Base-by-base conservation (phyloP, 1,140 invertebrate genomes). In the Pteromalus puparum region DNA sequence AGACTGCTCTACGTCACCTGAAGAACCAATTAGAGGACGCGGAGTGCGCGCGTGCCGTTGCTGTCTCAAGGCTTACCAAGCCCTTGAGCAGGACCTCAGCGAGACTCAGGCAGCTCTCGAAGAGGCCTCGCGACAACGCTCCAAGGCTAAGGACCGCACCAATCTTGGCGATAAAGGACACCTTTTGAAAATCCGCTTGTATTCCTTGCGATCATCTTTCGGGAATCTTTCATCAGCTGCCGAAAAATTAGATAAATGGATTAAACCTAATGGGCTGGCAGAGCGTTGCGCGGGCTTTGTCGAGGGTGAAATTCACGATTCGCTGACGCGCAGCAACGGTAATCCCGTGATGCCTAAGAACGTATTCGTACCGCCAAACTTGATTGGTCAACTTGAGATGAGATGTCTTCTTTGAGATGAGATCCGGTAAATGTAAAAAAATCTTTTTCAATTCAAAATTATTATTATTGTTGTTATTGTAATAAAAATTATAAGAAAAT, bases 21-120 rank as follows among this genome's bases (percentile, higher is more conserved):
- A 96, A 97, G 87, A 98, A 98, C 93, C 97, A 98, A 94, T 92
- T 99, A 82, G 98, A 99, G 90, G 98, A 99, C 91, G 94, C 97
- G 2, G 97, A 98, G 90, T 97, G 97, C 87, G 95, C 97, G 0
- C 93, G 97, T 67, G 95, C 96, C 0, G 94, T 96, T 38, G 97
- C 97, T 0, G 94, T 97, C n/a, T n/a, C 46, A 98, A 98, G 92
- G 96, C 97, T 18, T 95, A 96, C 82, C 96, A 98, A 89, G 94
- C 95, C 2, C 90, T 95, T 12, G 98, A 99, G 90, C 94, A 96
- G 3, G 97, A 98, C 88, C 91, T 97, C 30, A 94, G 95, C 26
- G 97, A 98, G 87, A 94, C 95, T 1, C 95, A 96, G 87, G 94
- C 95, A 5, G 95, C 96, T 82, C 93, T 98, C 3, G 98, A 99